Conservation (phyloP, 2,797 vertebrate species). For the Epinephelus awoara region DNA sequence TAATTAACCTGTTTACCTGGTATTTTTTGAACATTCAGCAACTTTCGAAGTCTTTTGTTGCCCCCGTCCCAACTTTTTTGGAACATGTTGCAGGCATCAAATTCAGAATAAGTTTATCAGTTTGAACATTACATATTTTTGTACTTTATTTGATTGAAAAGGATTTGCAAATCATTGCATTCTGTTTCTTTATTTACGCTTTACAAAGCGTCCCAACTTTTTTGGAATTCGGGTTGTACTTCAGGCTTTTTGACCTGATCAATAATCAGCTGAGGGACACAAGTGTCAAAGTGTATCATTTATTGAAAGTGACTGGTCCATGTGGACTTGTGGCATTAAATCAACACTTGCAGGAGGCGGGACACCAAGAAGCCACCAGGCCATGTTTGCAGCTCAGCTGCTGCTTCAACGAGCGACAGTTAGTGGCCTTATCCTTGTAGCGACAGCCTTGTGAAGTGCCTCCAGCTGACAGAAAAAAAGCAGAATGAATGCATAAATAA, state of each 20-base stretch:
- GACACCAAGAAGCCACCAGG: slow-evolving; percentile 54
- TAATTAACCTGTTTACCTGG: too few species aligned
- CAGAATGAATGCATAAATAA: neutral
- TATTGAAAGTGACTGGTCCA: slow-evolving; percentile 28
- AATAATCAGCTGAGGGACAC: slow-evolving; percentile 8
- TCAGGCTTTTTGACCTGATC: neutral
- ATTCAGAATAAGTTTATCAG: too few species aligned
- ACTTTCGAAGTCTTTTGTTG: too few species aligned
- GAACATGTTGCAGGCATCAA: too few species aligned
- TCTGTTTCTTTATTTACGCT: too few species aligned
- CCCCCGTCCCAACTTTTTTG: too few species aligned
- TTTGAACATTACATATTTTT: too few species aligned
- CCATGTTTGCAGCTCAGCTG: slow-evolving; percentile 35
- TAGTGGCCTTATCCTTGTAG: slow-evolving; percentile 4
- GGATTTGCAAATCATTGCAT: too few species aligned
- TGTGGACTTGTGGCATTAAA: slow-evolving; percentile 9
- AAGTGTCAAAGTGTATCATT: slow-evolving; percentile 15
- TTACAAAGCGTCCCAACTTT: too few species aligned
- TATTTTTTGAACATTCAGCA: too few species aligned
- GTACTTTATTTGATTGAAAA: too few species aligned
- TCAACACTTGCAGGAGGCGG: slow-evolving; percentile 68
- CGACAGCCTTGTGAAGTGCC: slow-evolving; percentile 62
- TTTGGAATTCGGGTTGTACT: neutral
- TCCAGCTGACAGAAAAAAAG: slow-evolving; percentile 10
- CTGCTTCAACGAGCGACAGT: slow-evolving; percentile 53